A percentile compares a stretch with the other conserved stretches of the same genome.
Evolutionary conservation across 2,797 vertebrate species (phyloP).

Genomic region (Microctenopoma steveboyesi): DNA sequence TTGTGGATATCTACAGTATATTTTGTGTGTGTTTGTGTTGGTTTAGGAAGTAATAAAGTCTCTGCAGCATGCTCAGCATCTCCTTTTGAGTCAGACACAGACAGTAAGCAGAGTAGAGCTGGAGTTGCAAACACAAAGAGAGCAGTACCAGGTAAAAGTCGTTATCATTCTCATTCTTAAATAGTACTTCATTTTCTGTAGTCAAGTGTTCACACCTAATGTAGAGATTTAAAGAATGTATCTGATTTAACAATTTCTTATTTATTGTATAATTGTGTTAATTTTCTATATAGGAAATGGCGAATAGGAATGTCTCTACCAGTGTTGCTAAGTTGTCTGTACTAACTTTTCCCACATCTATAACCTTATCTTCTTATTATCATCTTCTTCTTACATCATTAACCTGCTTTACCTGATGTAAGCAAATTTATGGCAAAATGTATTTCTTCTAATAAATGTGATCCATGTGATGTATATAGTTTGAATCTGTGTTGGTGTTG

Average conservation of each 20-base stretch:
- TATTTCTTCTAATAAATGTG: constrained; percentile 65
- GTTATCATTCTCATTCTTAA: neutral
- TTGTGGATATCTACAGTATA: neutral
- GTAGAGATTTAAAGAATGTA: too few relatives aligned
- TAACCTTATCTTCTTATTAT: too few relatives aligned
- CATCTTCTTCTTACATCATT: too few relatives aligned
- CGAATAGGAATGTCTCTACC: too few relatives aligned
- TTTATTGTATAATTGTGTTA: too few relatives aligned
- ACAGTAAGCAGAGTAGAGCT: constrained; percentile 79
- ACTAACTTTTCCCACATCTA: too few relatives aligned
- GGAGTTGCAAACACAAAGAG: constrained; percentile 83
- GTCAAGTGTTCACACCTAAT: neutral
- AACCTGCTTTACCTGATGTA: too few relatives aligned
- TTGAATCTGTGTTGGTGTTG: constrained; percentile 10
- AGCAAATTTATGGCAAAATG: neutral
- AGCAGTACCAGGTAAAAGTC: constrained; percentile 78
- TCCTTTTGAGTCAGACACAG: constrained; percentile 87
- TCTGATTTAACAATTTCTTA: too few relatives aligned
- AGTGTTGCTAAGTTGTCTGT: too few relatives aligned
- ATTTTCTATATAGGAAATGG: too few relatives aligned
- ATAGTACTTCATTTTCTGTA: neutral
- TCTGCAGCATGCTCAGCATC: constrained; percentile 85
- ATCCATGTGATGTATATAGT: too few relatives aligned
- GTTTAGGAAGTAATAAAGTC: constrained; percentile 87
- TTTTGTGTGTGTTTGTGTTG: constrained; percentile 36